phyloP scores from a whole-genome alignment of 2,888 invertebrate species.

The Microchrysa polita region DNA sequence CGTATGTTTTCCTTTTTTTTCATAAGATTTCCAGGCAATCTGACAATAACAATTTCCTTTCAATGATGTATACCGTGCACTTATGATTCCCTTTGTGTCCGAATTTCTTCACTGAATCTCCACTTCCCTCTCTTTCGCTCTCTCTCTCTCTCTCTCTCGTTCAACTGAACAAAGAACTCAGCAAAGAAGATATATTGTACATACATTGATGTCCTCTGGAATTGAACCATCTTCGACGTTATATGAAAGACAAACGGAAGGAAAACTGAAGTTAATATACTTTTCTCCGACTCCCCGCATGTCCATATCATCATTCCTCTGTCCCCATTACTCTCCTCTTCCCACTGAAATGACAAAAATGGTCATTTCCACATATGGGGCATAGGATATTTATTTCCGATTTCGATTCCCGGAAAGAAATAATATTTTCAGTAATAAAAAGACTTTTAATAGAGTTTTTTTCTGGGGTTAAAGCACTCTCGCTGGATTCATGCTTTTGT shows the following conservation, averaged over 20 bases:
- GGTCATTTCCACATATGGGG: slow-evolving; percentile 33
- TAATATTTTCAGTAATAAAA: slow-evolving; percentile 52
- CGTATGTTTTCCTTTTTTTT: slow-evolving; percentile 6
- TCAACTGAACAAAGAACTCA: neutral
- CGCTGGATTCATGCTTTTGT: neutral
- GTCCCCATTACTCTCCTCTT: too few relatives aligned
- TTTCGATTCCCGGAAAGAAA: slow-evolving; percentile 49
- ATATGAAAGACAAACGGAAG: too few relatives aligned
- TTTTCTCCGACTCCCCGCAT: too few relatives aligned
- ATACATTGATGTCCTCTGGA: too few relatives aligned
- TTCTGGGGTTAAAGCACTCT: slow-evolving; percentile 31
- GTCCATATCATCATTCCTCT: too few relatives aligned
- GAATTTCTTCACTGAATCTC: neutral
- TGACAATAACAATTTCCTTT: slow-evolving; percentile 38
- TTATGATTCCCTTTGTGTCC: slow-evolving; percentile 22
- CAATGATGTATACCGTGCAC: neutral
- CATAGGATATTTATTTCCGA: slow-evolving; percentile 46
- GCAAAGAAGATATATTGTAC: too few relatives aligned
- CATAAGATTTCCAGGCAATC: slow-evolving; percentile 44
- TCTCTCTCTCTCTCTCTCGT: too few relatives aligned
- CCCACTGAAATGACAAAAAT: neutral
- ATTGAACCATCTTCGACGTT: too few relatives aligned
- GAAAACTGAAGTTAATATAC: too few relatives aligned
- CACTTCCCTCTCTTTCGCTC: neutral
- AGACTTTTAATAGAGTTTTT: slow-evolving; percentile 51